Evolutionary conservation across 2,888 invertebrate genomes (phyloP).

Genomic region (Tipula confusa): DNA sequence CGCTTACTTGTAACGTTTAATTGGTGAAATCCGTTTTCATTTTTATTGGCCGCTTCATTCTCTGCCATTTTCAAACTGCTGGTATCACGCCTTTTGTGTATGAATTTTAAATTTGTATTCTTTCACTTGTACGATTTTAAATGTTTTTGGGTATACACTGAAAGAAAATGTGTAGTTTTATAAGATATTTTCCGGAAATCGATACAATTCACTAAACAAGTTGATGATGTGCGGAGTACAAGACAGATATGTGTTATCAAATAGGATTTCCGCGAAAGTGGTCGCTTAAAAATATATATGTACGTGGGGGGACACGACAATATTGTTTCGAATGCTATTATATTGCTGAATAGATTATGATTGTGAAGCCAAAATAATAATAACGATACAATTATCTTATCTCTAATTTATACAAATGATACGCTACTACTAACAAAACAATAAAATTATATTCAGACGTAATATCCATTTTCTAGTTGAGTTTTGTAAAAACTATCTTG

Average conservation of each 20-base stretch:
- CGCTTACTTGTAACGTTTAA: conserved; percentile 63
- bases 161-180: neutral
- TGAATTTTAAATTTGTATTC: neutral
- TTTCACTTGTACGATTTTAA: neutral
- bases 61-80: conserved; percentile 37
- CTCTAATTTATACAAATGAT: neutral
- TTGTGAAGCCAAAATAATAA: neutral
- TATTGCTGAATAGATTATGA: no score
- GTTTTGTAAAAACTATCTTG: no score
- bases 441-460: neutral
- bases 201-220: neutral
- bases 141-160: neutral
- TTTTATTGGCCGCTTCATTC: conserved; percentile 38
- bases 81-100: neutral
- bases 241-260: neutral
- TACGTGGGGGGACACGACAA: no score
- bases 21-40: conserved; percentile 58
- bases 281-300: no score
- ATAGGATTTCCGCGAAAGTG: neutral
- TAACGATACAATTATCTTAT: neutral
- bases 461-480: no score
- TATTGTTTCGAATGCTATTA: no score
- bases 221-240: neutral
- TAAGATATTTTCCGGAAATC: neutral
- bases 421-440: neutral